Percentiles rank a stretch among this genome's conserved stretches.
These are phyloP conservation scores for Amiota communis DNA, from an alignment of 2,888 invertebrate genomes.

Conservation along the genomic window DNA sequence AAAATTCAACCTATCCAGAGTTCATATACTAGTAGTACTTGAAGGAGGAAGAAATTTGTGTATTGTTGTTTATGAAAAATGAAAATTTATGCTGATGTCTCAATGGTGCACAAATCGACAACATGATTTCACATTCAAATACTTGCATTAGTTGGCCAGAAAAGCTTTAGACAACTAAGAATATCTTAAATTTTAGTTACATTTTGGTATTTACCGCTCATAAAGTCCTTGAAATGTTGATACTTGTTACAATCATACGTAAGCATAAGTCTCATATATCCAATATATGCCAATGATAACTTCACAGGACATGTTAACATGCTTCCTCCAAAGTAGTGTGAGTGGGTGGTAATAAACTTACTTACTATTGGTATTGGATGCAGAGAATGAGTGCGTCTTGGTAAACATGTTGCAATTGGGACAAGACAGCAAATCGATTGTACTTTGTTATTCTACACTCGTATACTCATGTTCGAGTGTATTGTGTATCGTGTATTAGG, in stretches of 20 bases:
- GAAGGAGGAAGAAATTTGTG: too few relatives aligned
- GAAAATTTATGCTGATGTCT: not conserved
- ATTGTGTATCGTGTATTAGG: constrained; percentile 1
- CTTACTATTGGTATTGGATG: too few relatives aligned
- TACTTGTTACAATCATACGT: not conserved
- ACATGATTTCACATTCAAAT: constrained; percentile 3
- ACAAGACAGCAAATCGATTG: constrained; percentile 19
- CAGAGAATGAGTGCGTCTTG: not conserved
- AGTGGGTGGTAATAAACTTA: not conserved
- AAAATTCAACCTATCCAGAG: too few relatives aligned
- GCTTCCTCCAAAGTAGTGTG: not conserved
- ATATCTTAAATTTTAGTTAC: not conserved
- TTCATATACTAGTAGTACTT: too few relatives aligned
- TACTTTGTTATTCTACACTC: constrained; percentile 14
- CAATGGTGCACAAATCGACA: not conserved
- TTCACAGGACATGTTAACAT: not conserved
- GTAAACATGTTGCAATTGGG: constrained; percentile 1
- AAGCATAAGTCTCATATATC: too few relatives aligned
- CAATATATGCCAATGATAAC: too few relatives aligned
- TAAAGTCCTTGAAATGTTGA: constrained; percentile 8
- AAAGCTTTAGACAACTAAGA: not conserved
- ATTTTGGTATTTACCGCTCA: not conserved
- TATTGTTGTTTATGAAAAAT: not conserved
- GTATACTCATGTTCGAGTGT: constrained; percentile 37
- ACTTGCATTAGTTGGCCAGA: constrained; percentile 1